Evolutionary conservation across 2,797 vertebrate genomes (phyloP), one percentile per base, ranked within the genome.

Genomic region (Eulemur coronatus): DNA sequence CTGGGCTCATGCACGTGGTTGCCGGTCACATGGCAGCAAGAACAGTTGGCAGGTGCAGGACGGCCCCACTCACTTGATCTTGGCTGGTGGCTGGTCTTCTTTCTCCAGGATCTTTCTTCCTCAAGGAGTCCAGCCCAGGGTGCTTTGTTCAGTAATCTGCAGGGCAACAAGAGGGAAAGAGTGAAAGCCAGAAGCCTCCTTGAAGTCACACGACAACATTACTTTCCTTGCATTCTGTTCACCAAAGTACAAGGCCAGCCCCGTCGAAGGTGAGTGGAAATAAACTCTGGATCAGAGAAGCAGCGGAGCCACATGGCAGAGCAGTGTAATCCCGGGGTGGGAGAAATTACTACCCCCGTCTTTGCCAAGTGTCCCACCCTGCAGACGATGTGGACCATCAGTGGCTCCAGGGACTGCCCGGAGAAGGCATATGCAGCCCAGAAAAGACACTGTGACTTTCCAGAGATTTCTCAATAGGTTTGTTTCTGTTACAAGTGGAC

Each of bases 361-460:
- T 61, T 50, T 28, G 18, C 28, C 59, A 43, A 30, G 7, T 43
- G 10, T 15, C 4, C 18, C 26, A 13, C 6, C 22, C 59, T 52
- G 10, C 1, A 2, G 22, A 12, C 5, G 0, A 33, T 0, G 10
- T 28, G 7, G 3, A 17, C 1, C 24, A 17, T 20, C 33, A 2
- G 1, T 28, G 26, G 26, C 38, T 61, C 65, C 55, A 41, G 20
- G 5, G 2, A 1, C 20, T 22, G 38, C 14, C 24, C 11, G 5
- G 2, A 18, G 9, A 81, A 30, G 14, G 48, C 6, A 10, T 7
- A 26, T 35, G 4, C 22, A 87, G 18, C 28, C 17, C 38, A 20
- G 33, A 80, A 38, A 87, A 52, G 7, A 79, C 1, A 17, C 1
- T 28, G 13, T 0, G 0, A 55, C 59, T 88, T 89, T 50, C 28